Percentiles rank a stretch among this genome's conserved stretches.
Conservation (phyloP, 2,113 vertebrate genomes). For the Antechinus stuartii region DNA sequence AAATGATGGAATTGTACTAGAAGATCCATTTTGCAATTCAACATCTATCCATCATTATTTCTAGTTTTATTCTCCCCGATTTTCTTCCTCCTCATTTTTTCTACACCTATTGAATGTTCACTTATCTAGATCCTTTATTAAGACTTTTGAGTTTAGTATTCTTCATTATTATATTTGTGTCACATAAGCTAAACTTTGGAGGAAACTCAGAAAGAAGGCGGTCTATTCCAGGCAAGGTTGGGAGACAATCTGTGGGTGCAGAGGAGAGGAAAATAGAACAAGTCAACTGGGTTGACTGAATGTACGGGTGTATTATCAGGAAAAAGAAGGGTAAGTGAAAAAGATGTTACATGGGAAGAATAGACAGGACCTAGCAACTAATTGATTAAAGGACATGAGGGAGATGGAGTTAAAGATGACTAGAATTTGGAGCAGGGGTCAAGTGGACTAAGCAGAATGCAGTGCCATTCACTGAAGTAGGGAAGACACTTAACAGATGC, state of each 20-base stretch:
- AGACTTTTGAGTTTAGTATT: not conserved
- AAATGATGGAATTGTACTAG: not conserved
- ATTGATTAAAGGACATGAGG: not conserved
- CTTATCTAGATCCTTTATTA: not conserved
- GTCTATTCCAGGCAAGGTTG: not conserved
- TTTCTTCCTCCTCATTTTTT: not conserved
- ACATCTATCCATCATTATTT: not conserved
- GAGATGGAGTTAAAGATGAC: not conserved
- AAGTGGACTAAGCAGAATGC: not conserved
- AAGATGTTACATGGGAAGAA: too few relatives aligned
- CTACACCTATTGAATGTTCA: not conserved
- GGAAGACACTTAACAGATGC: not conserved
- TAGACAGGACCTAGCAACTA: not conserved
- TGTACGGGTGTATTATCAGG: not conserved
- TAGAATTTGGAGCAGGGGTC: not conserved
- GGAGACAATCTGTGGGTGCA: not conserved
- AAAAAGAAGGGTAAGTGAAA: not conserved
- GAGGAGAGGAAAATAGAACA: not conserved
- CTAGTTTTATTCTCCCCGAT: not conserved
- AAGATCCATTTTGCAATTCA: not conserved
- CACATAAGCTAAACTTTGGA: not conserved
- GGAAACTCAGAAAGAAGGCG: not conserved
- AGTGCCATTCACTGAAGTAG: not conserved
- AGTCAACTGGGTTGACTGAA: not conserved
- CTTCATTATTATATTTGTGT: not conserved